Evolutionary conservation across 92 coral and sea anemone species (phyloP).

Genomic region (Epizoanthus fatuus): DNA sequence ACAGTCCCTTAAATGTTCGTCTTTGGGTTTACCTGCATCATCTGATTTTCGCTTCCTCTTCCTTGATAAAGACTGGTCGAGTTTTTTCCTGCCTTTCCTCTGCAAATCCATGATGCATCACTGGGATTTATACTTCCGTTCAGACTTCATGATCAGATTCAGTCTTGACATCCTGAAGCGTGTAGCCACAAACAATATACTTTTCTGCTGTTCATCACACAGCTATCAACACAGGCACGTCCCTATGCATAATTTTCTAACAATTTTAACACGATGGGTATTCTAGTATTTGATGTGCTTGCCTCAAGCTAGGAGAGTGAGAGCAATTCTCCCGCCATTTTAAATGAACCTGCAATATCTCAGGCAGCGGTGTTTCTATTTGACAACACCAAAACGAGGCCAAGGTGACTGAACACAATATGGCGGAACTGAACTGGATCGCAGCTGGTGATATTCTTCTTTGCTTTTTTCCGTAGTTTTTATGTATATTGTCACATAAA

Average conservation of each 20-base stretch:
- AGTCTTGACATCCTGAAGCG: too few species aligned
- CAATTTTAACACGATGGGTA: not conserved
- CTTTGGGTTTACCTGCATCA: not conserved
- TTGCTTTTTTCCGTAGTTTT: not conserved
- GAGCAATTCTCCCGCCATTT: not conserved
- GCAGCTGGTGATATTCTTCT: not conserved
- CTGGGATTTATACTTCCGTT: too few species aligned
- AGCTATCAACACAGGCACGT: not conserved
- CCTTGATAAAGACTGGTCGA: constrained; percentile 19
- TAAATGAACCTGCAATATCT: not conserved
- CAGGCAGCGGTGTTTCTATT: not conserved
- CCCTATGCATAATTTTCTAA: too few species aligned
- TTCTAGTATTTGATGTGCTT: not conserved
- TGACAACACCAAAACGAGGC: constrained; percentile 22
- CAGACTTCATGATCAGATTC: too few species aligned
- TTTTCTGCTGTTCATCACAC: too few species aligned
- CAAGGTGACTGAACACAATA: not conserved
- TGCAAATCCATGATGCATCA: not conserved
- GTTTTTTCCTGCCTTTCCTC: not conserved
- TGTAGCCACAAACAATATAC: constrained; percentile 15
- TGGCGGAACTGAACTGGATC: not conserved
- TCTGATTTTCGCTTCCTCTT: constrained; percentile 30
- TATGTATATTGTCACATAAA: not conserved
- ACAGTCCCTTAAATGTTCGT: not conserved
- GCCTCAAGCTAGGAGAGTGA: not conserved